Conservation (phyloP, 2,888 invertebrate species). For the Papilio protenor region DNA sequence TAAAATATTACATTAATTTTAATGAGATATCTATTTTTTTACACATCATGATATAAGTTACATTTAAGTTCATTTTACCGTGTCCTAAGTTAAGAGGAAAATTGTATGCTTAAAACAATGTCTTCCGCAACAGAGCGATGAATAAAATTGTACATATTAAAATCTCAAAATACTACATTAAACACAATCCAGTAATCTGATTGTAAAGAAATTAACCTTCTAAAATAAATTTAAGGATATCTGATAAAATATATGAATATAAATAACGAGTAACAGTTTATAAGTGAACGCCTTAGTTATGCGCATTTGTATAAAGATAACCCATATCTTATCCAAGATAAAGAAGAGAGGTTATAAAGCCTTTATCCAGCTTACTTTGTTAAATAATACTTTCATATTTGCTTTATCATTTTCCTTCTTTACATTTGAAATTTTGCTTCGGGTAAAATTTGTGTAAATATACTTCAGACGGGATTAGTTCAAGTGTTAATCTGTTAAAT, state of each 20-base stretch:
- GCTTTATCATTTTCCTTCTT: constrained; percentile 36
- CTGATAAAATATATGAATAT: background rate
- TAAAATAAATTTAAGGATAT: background rate
- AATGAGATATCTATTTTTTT: too few relatives aligned
- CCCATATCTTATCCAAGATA: background rate
- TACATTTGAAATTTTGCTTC: constrained; percentile 20
- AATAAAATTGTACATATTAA: background rate
- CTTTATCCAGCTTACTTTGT: constrained; percentile 1
- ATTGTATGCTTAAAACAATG: background rate
- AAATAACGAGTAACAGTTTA: background rate
- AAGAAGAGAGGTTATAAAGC: constrained; percentile 3
- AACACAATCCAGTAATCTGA: background rate
- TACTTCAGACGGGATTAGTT: background rate
- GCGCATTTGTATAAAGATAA: background rate
- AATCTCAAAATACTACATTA: background rate
- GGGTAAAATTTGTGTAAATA: background rate
- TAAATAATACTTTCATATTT: background rate
- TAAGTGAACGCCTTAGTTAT: background rate
- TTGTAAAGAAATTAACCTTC: constrained; percentile 1
- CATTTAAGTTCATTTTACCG: background rate
- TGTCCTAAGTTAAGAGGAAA: background rate
- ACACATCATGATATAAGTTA: too few relatives aligned
- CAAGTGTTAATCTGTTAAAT: background rate
- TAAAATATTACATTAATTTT: too few relatives aligned
- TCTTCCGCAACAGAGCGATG: background rate